Conservation (phyloP, 2,797 vertebrate species). For the Parauchenoglanis ngamensis region DNA sequence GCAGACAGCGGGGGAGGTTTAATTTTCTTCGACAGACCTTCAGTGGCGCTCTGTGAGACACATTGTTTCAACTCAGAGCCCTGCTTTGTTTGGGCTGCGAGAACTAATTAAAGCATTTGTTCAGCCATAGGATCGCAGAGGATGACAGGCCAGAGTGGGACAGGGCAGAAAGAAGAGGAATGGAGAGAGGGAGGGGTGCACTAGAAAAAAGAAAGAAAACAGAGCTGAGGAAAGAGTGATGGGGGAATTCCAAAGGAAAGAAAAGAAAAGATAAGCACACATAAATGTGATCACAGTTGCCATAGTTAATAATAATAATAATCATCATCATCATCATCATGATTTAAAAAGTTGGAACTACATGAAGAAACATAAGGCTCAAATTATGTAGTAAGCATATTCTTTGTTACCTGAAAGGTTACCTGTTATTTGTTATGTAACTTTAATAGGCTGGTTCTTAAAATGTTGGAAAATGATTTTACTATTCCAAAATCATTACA, state of each 20-base stretch:
- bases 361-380: background rate
- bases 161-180: constrained; percentile 31
- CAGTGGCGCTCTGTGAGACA: constrained; percentile 77
- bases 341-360: background rate
- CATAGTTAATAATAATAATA: background rate
- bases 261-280: background rate
- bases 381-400: background rate
- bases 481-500: background rate
- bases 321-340: background rate
- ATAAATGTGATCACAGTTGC: background rate
- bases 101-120: constrained; percentile 80
- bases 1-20: constrained; percentile 73
- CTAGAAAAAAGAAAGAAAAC: constrained; percentile 6
- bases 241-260: background rate
- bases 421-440: too few species aligned
- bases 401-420: background rate
- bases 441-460: background rate
- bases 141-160: constrained; percentile 35
- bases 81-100: constrained; percentile 75
- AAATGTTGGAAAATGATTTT: background rate
- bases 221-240: background rate
- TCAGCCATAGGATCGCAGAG: constrained; percentile 59
- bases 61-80: constrained; percentile 79
- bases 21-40: constrained; percentile 77
- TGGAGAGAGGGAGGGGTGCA: constrained; percentile 5